These are phyloP conservation scores for Lepidocolaptes lacrymiger DNA, from an alignment of 2,797 vertebrate species.

Conservation along the genomic window DNA sequence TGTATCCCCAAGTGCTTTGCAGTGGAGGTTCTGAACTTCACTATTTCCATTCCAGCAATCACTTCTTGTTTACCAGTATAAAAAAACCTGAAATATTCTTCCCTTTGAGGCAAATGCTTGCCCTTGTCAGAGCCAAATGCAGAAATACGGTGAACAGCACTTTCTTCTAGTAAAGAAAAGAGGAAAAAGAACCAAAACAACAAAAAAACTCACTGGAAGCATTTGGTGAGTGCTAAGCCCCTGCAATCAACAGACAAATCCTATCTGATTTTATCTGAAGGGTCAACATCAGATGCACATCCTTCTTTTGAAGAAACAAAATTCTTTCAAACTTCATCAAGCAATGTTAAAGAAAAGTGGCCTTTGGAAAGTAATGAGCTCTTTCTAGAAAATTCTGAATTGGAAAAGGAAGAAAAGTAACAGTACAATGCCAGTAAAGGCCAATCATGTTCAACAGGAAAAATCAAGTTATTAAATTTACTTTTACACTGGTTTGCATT, in stretches of 20 bases:
- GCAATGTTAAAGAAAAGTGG: background rate
- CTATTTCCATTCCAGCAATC: background rate
- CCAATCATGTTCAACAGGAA: background rate
- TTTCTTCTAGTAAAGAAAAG: background rate
- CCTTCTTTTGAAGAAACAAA: background rate
- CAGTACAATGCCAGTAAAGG: background rate
- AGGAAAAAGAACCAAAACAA: fast-evolving
- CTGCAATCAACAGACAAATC: background rate
- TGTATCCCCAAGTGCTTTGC: background rate
- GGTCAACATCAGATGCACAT: background rate
- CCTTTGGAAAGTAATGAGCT: background rate
- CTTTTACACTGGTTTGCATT: background rate
- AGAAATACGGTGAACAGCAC: background rate
- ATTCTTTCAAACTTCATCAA: background rate
- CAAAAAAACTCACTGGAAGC: background rate
- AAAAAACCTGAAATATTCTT: background rate
- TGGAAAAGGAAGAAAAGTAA: background rate
- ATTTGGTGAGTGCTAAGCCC: background rate
- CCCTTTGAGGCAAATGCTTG: background rate
- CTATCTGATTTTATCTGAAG: background rate
- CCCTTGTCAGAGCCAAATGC: background rate
- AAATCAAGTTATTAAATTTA: background rate
- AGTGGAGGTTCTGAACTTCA: background rate
- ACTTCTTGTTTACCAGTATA: background rate
- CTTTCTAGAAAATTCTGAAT: background rate